Evolutionary conservation across 2,797 vertebrate species (phyloP), one percentile per base, ranked within the genome.

Genomic region (Tolypeutes matacus): DNA sequence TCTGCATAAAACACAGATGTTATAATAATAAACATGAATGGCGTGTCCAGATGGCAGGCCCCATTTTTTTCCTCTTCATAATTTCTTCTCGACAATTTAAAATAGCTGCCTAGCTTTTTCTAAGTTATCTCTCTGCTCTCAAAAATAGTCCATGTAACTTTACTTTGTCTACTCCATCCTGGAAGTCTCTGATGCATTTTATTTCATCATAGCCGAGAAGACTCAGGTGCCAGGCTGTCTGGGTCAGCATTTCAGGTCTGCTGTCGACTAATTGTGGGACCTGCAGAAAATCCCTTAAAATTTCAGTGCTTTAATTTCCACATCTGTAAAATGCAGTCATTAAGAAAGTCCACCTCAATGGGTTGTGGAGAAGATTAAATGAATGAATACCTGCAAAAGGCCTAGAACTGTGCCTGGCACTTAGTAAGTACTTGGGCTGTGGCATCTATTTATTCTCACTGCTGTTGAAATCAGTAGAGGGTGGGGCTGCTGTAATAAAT

Each of bases 401-500:
- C 20, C 65, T 21, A 18, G 39, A 20, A 5, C 29, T 0, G 11
- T 3, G 85, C 5, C 2, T 1, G 20, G 13, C 46, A 0, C 25
- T 2, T 0, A 2, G n/a, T 0, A 8, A 2, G 25, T 0, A 18
- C 29, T 9, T 2, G 0, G 31, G 0, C 1, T 0, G 2, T 1
- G 31, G 11, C 7, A 2, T 12, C 62, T 5, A 4, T 31, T 58
- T 6, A 23, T 2, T 0, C 0, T 27, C 12, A 1, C 17, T 18
- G 18, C 4, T 51, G 4, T 7, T 29, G 31, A 9, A 0, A 21
- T 49, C 7, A 0, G 49, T 2, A 25, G 25, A 9, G 12, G 1
- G 20, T 5, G 4, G 3, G 17, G 53, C 53, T 53, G 53, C 53
- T 18, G 4, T 53, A 53, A 53, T 3, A 15, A 53, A 53, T 53